Evolutionary conservation across 2,113 vertebrate species (phyloP).

Genomic region (Riparia riparia): DNA sequence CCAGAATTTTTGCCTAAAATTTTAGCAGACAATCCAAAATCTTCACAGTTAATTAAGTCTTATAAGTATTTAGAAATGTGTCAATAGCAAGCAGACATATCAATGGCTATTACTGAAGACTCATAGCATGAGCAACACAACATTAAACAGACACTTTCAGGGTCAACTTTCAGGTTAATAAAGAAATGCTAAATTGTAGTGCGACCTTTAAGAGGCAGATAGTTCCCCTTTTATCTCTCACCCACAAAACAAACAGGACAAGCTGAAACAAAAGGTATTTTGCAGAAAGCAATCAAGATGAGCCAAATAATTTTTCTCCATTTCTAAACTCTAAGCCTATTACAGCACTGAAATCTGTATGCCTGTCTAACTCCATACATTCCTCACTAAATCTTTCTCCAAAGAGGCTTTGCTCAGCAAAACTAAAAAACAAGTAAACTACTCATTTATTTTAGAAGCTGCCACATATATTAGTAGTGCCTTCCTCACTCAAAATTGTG

Average conservation of each 20-base stretch:
- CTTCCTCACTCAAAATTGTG: not conserved
- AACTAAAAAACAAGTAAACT: not conserved
- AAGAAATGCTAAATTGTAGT: not conserved
- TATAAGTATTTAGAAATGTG: not conserved
- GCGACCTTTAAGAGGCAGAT: not conserved
- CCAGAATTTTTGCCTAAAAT: not conserved
- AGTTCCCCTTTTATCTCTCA: not conserved
- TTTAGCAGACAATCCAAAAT: not conserved
- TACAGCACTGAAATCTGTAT: not conserved
- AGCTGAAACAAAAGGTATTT: not conserved
- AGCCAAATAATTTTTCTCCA: not conserved
- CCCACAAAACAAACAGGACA: not conserved
- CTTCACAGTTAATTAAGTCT: not conserved
- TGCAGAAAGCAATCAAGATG: not conserved
- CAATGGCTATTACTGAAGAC: not conserved
- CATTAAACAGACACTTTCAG: not conserved
- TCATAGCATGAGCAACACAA: not conserved
- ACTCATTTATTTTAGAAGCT: not conserved
- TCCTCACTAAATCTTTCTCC: not conserved
- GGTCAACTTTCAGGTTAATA: not conserved
- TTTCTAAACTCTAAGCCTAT: not conserved
- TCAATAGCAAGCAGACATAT: not conserved
- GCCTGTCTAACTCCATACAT: not conserved
- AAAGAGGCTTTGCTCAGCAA: not conserved
- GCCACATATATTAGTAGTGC: not conserved